Base-by-base conservation (phyloP, 2,113 vertebrate species). In the Archilochus colubris region DNA sequence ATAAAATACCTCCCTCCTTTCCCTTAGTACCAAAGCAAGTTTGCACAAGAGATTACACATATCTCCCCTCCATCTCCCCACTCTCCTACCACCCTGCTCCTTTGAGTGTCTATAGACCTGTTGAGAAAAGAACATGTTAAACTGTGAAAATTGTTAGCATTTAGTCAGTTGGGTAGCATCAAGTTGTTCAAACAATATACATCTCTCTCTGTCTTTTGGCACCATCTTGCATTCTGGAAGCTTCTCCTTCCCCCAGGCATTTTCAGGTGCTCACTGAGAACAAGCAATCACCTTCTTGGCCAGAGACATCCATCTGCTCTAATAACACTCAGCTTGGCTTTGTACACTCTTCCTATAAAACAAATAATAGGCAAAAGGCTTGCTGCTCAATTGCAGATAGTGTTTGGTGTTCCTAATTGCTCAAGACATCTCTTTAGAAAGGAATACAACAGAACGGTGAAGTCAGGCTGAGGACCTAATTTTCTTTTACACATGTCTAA, bases 31-130 rank as follows among this genome's bases (percentile, higher is more conserved):
- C 3, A 66, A 61, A 69, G 7, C 7, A 57, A 61, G 72, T 80
- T 53, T 53, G 4, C 17, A 28, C 3, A 44, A 51, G 11, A 64
- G 31, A 23, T 27, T 33, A 15, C 31, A 18, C 1, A 1, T 4
- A 58, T 36, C 7, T 48, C 80, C 36, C 16, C 18, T 44, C 33
- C 14, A 24, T 21, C 51, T 27, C 51, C 51, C 12, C 51, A 53
- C 24, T 12, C 36, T 30, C 8, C 3, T 9, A 5, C 8, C 1
- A 6, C 4, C 3, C 7, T 0, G 0, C 3, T 78, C 61, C n/a
- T 74, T 50, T 53, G 13, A 10, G 17, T 50, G 27, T 14, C 36
- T 54, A 55, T 44, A 74, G 53, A 48, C 20, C 44, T 61, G 10
- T 4, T 40, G 24, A 58, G 14, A 12, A 90, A 70, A 67, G 72